A percentile compares a stretch with the other conserved stretches of the same genome.
Evolutionary conservation across 2,797 vertebrate species (phyloP).

Genomic region (Scarus forsteni): DNA sequence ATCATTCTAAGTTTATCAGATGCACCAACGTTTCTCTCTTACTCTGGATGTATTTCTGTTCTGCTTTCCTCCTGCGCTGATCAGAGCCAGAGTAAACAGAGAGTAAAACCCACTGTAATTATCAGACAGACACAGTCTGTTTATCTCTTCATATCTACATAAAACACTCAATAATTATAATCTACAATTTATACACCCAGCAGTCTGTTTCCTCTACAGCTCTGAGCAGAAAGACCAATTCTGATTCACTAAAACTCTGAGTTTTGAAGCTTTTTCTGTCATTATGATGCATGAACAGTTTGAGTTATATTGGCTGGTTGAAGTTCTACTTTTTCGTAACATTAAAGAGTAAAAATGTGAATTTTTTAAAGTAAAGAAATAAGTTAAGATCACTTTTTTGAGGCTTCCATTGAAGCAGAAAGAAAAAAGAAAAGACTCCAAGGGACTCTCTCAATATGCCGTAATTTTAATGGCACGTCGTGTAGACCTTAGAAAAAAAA

Average conservation of each 20-base stretch:
- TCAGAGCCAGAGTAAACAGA: neutral
- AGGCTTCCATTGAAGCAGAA: too few species aligned
- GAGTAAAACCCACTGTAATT: neutral
- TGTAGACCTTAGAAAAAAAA: too few species aligned
- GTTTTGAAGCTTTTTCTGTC: neutral
- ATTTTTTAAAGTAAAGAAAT: too few species aligned
- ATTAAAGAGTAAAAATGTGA: too few species aligned
- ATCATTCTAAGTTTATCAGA: neutral
- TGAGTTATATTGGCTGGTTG: too few species aligned
- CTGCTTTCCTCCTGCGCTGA: neutral
- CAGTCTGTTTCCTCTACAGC: neutral
- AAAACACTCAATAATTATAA: neutral
- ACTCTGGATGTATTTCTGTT: neutral
- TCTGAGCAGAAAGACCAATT: neutral
- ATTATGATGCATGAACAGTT: too few species aligned
- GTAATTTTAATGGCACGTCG: too few species aligned
- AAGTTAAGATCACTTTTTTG: too few species aligned
- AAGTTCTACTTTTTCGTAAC: too few species aligned
- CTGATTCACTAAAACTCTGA: neutral
- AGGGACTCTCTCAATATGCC: too few species aligned
- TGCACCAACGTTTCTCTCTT: neutral
- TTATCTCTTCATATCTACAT: neutral
- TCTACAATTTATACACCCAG: neutral
- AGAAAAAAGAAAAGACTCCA: too few species aligned
- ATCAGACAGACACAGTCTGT: neutral